Evolutionary conservation across 2,888 invertebrate genomes (phyloP).

Genomic region (Arrhopalites spinosus): DNA sequence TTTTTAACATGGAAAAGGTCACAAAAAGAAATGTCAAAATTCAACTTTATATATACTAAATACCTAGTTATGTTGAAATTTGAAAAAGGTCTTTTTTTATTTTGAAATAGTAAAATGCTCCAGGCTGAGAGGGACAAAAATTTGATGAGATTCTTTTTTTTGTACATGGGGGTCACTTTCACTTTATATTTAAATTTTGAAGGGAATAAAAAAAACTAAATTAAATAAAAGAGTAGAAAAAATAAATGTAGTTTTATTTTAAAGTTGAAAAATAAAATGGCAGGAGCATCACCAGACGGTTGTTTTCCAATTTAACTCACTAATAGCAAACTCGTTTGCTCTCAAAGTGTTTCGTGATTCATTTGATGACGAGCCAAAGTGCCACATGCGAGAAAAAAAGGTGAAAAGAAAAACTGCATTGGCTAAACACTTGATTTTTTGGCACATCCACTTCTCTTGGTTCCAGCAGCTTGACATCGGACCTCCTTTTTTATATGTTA

Average conservation of each 20-base stretch:
- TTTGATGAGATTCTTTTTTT: too few relatives aligned
- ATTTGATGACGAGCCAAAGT: too few relatives aligned
- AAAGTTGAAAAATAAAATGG: not conserved
- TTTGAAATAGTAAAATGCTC: not conserved
- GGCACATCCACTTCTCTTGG: not conserved
- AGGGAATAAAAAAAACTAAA: too few relatives aligned
- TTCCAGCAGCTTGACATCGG: too few relatives aligned
- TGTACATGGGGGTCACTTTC: too few relatives aligned
- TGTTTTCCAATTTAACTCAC: not conserved
- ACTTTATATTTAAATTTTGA: too few relatives aligned
- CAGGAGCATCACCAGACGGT: not conserved
- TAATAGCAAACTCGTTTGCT: too few relatives aligned
- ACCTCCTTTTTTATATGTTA: too few relatives aligned
- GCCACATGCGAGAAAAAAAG: not conserved
- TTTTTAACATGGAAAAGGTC: not conserved
- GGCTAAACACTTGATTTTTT: constrained; percentile 3
- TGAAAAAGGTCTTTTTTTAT: too few relatives aligned
- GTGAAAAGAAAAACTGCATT: not conserved
- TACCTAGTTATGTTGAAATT: not conserved
- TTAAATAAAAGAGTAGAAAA: not conserved
- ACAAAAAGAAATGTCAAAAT: not conserved
- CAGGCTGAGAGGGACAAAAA: not conserved
- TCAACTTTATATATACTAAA: not conserved
- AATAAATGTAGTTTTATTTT: not conserved
- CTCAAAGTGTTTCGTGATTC: too few relatives aligned